Conservation (phyloP, 2,888 invertebrate genomes). For the Maniola hyperantus region DNA sequence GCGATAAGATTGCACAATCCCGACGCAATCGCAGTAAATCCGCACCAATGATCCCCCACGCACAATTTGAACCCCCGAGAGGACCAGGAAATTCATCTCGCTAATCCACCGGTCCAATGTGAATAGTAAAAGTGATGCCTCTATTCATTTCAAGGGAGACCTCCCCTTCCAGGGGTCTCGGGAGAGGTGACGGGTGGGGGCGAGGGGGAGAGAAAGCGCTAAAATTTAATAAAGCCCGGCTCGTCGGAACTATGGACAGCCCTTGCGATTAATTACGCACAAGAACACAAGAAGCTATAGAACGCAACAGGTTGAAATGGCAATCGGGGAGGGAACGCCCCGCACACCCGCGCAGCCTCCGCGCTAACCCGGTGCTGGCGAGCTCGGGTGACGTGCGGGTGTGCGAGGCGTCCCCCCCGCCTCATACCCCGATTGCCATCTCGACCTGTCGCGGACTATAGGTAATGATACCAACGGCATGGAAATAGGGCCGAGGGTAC, state of each 20-base stretch:
- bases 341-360: too few relatives aligned
- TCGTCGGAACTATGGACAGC: constrained; percentile 61
- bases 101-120: constrained; percentile 73
- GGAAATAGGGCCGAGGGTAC: constrained; percentile 50
- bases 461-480: constrained; percentile 63
- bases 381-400: too few relatives aligned
- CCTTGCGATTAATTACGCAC: constrained; percentile 79
- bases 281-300: constrained; percentile 73
- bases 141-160: constrained; percentile 65
- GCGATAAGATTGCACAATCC: constrained; percentile 51
- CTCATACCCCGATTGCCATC: too few relatives aligned
- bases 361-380: too few relatives aligned
- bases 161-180: constrained; percentile 30
- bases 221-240: constrained; percentile 80
- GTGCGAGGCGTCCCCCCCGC: too few relatives aligned
- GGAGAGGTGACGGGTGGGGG: constrained; percentile 42
- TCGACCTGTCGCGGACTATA: too few relatives aligned
- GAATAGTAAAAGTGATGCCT: constrained; percentile 82
- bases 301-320: too few relatives aligned
- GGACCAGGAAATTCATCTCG: constrained; percentile 77
- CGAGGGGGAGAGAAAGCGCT: constrained; percentile 66
- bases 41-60: constrained; percentile 60
- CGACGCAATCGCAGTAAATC: constrained; percentile 60
- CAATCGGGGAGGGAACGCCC: too few relatives aligned
- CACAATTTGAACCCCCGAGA: constrained; percentile 66